Evolutionary conservation across 1,140 invertebrate species (phyloP), one percentile per base, ranked within the genome.

Genomic region (Choristoneura fumiferana): DNA sequence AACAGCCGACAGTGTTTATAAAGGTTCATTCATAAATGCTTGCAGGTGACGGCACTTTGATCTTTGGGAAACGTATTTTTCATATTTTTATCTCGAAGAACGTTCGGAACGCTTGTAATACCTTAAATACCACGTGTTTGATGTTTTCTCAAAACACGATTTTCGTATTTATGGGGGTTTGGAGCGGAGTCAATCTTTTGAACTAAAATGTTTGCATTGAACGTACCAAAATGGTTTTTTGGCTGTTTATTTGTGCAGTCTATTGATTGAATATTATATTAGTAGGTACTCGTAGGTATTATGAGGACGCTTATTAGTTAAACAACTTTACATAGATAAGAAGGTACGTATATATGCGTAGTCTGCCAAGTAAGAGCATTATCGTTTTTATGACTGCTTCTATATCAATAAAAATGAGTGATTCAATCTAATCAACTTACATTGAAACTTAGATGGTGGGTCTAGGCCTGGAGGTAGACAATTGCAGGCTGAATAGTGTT

Each of bases 11-110:
- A 22, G 22, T 29, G 22, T 49, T 49, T 22, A 49, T 49, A 49
- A 49, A 49, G 43, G 43, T 33, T 29, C 43, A 49, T 49, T 49
- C 43, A 49, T 49, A 49, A 49, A 49, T 49, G 43, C 18, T 49
- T 49, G 43, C 43, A 49, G 43, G 43, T 49, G 43, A 49, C 43
- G 43, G 18, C 8, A 8, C 43, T 49, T 49, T 49, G 43, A 49
- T 49, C 43, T 49, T 18, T 17, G 40, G 43, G 13, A 22, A 22
- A 43, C 22, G n/a, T 22, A 12, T 49, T 49, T 49, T 49, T 49
- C 18, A 22, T 45, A 45, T 45, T 45, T 45, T 22, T 15, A 45
- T 49, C 43, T 49, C 22, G 18, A 49, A 49, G 43, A 49, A 12
- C 18, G 22, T 49, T 49, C 8, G 43, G 43, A 49, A 49, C 43